Percentiles rank a stretch among this genome's conserved stretches.
Conservation (phyloP, 2,888 invertebrate species). For the Tethea ocularis region DNA sequence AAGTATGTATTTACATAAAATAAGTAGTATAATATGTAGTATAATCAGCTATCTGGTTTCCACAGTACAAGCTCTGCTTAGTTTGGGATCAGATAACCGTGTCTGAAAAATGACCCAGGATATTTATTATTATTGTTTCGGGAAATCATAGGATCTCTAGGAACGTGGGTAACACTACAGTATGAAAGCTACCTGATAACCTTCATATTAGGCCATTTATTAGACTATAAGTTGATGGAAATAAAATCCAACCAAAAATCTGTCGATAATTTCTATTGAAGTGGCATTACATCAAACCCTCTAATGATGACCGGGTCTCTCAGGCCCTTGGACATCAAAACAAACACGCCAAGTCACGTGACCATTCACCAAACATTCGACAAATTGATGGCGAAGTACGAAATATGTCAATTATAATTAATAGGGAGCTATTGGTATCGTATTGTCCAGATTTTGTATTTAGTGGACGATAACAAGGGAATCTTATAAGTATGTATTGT, state of each 20-base stretch:
- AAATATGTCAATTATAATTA: slow-evolving; percentile 83
- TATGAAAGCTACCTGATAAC: too few species aligned
- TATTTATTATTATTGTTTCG: too few species aligned
- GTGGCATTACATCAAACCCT: slow-evolving; percentile 43
- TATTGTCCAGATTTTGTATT: slow-evolving; percentile 52
- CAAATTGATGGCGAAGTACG: slow-evolving; percentile 72
- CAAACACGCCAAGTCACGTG: slow-evolving; percentile 74
- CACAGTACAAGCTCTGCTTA: too few species aligned
- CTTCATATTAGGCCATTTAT: too few species aligned
- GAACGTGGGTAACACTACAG: too few species aligned
- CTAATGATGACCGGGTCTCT: slow-evolving; percentile 55
- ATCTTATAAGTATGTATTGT: slow-evolving; percentile 26
- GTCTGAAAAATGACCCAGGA: too few species aligned
- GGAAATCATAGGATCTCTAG: too few species aligned
- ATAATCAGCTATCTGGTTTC: too few species aligned
- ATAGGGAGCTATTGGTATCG: slow-evolving; percentile 64
- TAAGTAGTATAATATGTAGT: too few species aligned
- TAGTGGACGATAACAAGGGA: slow-evolving; percentile 50
- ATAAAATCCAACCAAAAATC: slow-evolving; percentile 18
- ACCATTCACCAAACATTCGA: slow-evolving; percentile 59
- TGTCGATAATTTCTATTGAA: slow-evolving; percentile 36
- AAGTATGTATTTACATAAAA: too few species aligned
- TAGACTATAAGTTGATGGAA: slow-evolving; percentile 9
- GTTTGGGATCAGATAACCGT: too few species aligned
- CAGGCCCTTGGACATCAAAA: slow-evolving; percentile 75